These are phyloP conservation scores for Acomys russatus DNA, from an alignment of 2,797 vertebrate genomes.

Conservation along the genomic window DNA sequence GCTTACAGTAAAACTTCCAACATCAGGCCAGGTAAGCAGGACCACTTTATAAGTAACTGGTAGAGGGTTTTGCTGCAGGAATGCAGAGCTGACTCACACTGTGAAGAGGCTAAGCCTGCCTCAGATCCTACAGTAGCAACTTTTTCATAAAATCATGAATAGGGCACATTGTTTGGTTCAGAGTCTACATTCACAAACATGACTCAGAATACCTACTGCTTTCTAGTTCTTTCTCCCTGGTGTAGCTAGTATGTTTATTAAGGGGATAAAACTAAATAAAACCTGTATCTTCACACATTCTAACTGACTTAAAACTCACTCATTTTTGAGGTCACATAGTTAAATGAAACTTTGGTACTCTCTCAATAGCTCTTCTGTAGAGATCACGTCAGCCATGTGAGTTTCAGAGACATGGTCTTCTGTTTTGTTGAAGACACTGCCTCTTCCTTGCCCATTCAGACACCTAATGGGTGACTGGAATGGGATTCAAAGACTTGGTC, in stretches of 20 bases:
- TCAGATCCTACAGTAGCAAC: background rate
- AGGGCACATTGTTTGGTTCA: background rate
- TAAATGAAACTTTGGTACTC: background rate
- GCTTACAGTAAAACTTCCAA: background rate
- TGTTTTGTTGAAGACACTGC: background rate
- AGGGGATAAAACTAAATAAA: background rate
- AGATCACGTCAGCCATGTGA: background rate
- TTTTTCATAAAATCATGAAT: no score
- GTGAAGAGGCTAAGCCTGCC: background rate
- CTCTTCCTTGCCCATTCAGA: background rate
- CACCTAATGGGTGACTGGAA: background rate
- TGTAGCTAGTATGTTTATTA: background rate
- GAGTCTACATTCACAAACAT: background rate
- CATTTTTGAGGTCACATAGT: background rate
- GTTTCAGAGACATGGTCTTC: background rate
- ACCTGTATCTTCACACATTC: background rate
- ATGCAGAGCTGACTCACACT: background rate
- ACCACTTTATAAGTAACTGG: background rate
- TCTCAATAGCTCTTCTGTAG: background rate
- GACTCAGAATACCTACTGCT: background rate
- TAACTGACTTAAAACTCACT: background rate
- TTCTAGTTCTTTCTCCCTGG: background rate
- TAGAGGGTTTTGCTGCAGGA: background rate
- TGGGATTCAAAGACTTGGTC: background rate
- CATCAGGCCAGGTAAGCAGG: background rate